Percentiles rank a stretch among this genome's conserved stretches.
Evolutionary conservation across 2,797 vertebrate species (phyloP).

Genomic region (Coracias cyanogaster): DNA sequence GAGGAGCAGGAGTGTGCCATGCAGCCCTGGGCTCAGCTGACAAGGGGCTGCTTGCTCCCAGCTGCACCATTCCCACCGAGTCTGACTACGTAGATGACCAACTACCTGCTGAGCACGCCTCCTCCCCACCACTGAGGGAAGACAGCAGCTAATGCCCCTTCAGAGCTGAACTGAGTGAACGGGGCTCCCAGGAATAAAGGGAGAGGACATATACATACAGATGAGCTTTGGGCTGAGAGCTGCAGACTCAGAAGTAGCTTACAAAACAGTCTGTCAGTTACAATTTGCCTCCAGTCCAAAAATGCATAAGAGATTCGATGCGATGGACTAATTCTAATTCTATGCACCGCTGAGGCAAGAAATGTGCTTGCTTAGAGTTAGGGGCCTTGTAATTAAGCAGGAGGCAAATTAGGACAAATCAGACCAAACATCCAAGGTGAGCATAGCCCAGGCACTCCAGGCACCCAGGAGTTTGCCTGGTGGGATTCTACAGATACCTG

Average conservation of each 20-base stretch:
- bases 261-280: not conserved
- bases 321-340: not conserved
- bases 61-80: not conserved
- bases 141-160: not conserved
- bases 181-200: not conserved
- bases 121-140: not conserved
- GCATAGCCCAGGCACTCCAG: not conserved
- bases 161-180: not conserved
- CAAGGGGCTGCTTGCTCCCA: not conserved
- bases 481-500: not conserved
- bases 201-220: not conserved
- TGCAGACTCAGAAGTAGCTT: not conserved
- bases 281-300: not conserved
- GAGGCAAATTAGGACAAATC: not conserved
- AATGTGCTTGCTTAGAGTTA: not conserved
- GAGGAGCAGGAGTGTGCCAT: not conserved
- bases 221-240: not conserved
- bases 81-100: not conserved
- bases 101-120: not conserved
- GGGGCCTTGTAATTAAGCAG: not conserved
- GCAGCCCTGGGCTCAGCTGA: not conserved
- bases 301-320: accelerated
- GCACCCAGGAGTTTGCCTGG: not conserved
- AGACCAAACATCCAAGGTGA: not conserved
- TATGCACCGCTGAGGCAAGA: not conserved